Evolutionary conservation across 2,797 vertebrate genomes (phyloP).

Genomic region (Bovichtus variegatus): DNA sequence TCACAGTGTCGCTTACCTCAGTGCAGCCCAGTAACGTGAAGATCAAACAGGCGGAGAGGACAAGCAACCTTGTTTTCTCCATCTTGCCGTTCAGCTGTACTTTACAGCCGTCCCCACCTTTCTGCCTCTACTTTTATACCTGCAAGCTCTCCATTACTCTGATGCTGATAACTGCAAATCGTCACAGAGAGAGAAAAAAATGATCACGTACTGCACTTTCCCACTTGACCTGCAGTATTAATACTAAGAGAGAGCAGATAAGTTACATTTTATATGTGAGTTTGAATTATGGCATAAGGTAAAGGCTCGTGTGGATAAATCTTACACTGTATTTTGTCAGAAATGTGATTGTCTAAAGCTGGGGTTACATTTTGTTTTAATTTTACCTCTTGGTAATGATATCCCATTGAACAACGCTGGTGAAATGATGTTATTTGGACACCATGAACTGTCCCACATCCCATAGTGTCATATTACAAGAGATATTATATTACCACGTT

Average conservation of each 20-base stretch:
- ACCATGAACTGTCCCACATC: neutral
- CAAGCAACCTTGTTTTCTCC: slow-evolving; percentile 44
- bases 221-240: neutral
- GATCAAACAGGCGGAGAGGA: slow-evolving; percentile 39
- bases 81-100: slow-evolving; percentile 34
- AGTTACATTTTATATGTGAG: slow-evolving; percentile 5
- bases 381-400: neutral
- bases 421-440: neutral
- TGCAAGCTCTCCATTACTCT: slow-evolving; percentile 2
- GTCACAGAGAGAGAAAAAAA: neutral
- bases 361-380: neutral
- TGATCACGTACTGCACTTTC: neutral
- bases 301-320: neutral
- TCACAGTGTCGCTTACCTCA: slow-evolving; percentile 56
- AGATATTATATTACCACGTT: neutral
- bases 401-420: neutral
- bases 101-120: slow-evolving; percentile 25
- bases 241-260: neutral
- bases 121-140: slow-evolving; percentile 60
- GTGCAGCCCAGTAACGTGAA: slow-evolving; percentile 16
- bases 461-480: slow-evolving; percentile 8
- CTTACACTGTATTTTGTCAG: neutral
- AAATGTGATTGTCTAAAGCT: neutral
- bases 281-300: neutral
- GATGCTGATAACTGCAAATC: slow-evolving; percentile 42